Evolutionary conservation across 2,888 invertebrate genomes (phyloP).

Genomic region (Dusona sp.): DNA sequence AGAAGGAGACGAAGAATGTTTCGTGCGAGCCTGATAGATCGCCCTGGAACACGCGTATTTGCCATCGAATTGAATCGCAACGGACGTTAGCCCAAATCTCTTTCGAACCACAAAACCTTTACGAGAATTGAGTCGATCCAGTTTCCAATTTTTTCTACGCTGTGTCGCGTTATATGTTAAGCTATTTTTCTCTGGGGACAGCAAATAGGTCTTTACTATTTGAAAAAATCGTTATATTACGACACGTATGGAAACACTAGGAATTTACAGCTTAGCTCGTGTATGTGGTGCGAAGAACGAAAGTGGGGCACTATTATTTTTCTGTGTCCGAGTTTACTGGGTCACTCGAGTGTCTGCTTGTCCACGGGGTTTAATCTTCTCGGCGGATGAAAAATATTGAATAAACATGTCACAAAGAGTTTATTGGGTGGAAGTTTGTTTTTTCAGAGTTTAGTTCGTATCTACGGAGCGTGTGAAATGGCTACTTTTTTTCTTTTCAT

Average conservation of each 20-base stretch:
- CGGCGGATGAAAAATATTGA: background rate
- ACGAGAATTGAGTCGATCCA: background rate
- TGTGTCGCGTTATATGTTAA: too few relatives aligned
- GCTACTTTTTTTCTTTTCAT: background rate
- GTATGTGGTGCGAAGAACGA: background rate
- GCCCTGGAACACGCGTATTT: constrained; percentile 46
- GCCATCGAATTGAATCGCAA: background rate
- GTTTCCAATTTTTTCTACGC: background rate
- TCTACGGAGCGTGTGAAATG: background rate
- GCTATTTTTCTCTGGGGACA: background rate
- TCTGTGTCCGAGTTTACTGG: background rate
- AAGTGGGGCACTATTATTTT: background rate
- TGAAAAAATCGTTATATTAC: background rate
- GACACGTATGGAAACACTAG: background rate
- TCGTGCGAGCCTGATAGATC: background rate
- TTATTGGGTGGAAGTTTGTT: background rate
- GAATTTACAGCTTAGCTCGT: background rate
- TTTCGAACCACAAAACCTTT: background rate
- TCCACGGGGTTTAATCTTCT: background rate
- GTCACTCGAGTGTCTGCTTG: background rate
- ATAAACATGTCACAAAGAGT: background rate
- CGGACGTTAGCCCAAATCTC: background rate
- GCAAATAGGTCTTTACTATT: background rate
- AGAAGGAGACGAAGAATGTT: background rate
- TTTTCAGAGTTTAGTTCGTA: background rate